Evolutionary conservation across 2,797 vertebrate genomes (phyloP).

Genomic region (Cheirogaleus major): DNA sequence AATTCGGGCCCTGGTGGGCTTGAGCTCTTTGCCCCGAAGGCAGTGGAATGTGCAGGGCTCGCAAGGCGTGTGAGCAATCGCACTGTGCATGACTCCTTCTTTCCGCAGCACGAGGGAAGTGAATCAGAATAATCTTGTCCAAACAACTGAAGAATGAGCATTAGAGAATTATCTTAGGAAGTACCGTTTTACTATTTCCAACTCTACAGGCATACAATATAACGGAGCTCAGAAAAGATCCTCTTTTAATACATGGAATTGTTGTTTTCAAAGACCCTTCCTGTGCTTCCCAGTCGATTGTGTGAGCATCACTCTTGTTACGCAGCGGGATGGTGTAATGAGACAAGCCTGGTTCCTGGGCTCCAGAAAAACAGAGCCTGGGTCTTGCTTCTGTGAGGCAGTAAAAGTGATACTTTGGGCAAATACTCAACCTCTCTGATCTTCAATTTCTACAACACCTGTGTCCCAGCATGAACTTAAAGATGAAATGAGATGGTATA

Average conservation of each 20-base stretch:
- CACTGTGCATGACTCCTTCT: neutral
- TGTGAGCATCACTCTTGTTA: neutral
- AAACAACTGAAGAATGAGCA: neutral
- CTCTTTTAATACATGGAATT: neutral
- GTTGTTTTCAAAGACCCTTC: neutral
- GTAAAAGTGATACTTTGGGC: neutral
- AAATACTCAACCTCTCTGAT: neutral
- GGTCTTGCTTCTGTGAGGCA: neutral
- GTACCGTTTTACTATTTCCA: neutral
- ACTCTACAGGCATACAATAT: neutral
- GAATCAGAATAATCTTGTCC: neutral
- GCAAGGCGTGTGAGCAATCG: too few species aligned
- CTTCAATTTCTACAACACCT: neutral
- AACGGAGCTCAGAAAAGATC: neutral
- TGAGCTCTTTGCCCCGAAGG: neutral
- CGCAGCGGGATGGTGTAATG: neutral
- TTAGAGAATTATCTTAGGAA: neutral
- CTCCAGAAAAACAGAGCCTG: neutral
- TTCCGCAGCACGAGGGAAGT: neutral
- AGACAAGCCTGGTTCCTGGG: neutral
- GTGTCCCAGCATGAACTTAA: neutral
- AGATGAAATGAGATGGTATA: neutral
- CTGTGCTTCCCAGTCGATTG: neutral
- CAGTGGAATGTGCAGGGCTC: neutral
- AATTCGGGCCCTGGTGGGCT: neutral